Base-by-base conservation (phyloP, 2,888 invertebrate genomes). In the Chydorus sphaericus region DNA sequence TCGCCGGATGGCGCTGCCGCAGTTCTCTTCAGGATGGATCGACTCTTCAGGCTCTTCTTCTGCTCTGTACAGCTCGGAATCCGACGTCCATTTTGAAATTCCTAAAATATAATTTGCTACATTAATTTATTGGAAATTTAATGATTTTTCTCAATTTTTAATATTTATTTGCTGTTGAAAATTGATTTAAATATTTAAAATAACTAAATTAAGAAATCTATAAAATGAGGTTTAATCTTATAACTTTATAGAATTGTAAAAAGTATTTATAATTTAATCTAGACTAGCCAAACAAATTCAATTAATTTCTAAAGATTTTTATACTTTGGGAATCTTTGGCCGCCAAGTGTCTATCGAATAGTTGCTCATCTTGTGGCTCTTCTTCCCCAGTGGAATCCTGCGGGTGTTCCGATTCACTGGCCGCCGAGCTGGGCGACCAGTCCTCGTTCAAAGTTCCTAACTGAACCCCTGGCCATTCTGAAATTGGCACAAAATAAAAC, bases 61-160 rank as follows among this genome's bases (percentile, higher is more conserved):
- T 11, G n/a, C 48, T 55, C 36, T 55, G 37, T 55, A 55, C 55
- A 55, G 28, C 48, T 55, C 55, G 16, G 48, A 48, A 36, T 55
- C 55, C 26, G 55, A 55, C 52, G 29, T 52, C 52, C 52, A 52
- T 23, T 52, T 52, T 8, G 16, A 37, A 4, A 52, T 5, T 18
- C 8, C 31, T 36, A 11, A 3, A 8, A 10, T 2, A 44, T 2
- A 33, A 33, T 33, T 33, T 33, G 33, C 14, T 10, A 33, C n/a
- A n/a, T n/a, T n/a, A n/a, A n/a, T n/a, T n/a, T n/a, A n/a, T n/a
- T n/a, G n/a, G n/a, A n/a, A n/a, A n/a, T n/a, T n/a, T n/a, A n/a
- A n/a, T n/a, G n/a, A n/a, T n/a, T n/a, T n/a, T n/a, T n/a, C n/a
- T n/a, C n/a, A n/a, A n/a, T n/a, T n/a, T n/a, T n/a, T n/a, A n/a